Evolutionary conservation across 2,113 vertebrate species (phyloP), one percentile per base, ranked within the genome.

Genomic region (Sorex araneus): DNA sequence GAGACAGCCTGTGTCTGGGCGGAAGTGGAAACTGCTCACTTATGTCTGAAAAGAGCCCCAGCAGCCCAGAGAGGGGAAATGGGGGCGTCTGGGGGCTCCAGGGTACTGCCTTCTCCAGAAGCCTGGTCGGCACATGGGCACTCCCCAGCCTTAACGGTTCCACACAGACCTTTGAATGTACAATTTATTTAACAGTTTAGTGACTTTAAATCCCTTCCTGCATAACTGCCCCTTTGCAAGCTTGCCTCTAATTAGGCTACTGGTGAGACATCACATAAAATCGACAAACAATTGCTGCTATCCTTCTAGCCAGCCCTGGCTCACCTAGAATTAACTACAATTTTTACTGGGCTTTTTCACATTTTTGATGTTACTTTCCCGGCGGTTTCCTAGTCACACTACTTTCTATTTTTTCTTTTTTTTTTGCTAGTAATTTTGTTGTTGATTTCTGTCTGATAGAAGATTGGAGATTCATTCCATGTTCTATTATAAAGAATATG

Each of bases 151-250:
- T 88, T 90, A 93, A 97, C 96, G 95, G 97, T 97, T 97, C 97
- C 97, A 97, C 95, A 70, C 71, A 96, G 97, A 98, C 97, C 98
- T 98, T 97, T 98, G 97, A 98, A 98, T 98, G 98, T 98, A 96
- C 97, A 98, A 98, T 98, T 98, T 98, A 98, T 98, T 91, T 97
- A 98, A 97, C 96, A 97, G 97, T 98, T 98, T 97, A 96, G 97
- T 97, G 97, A 98, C 97, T 98, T 98, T 97, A 98, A 97, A 96
- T 96, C 97, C 97, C 97, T 98, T 98, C 97, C 97, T 98, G 97
- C 97, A 94, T 96, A 97, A 98, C 97, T 97, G 97, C 95, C 97
- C 95, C 32, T 97, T 97, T 97, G 96, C 97, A 96, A 96, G 96
- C 92, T 97, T 87, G 92, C 96, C 97, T 95, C 95, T 97, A 98